Evolutionary conservation across 1,140 invertebrate species (phyloP), one percentile per base, ranked within the genome.

Genomic region (Megalonaias nervosa): DNA sequence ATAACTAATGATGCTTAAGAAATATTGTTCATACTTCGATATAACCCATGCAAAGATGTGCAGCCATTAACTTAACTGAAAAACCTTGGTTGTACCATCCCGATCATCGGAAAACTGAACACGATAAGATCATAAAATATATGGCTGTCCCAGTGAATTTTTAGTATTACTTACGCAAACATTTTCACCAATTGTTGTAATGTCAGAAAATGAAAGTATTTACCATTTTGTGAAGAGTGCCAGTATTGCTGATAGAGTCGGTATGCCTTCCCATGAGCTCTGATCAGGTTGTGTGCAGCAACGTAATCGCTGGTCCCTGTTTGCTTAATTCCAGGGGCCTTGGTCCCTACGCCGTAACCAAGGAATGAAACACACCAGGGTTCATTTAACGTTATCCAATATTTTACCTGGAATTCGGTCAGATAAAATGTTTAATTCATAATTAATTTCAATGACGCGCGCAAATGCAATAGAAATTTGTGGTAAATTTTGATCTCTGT

Each of bases 301-400:
- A 74, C 71, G 38, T 83, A 83, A 0, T 71, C 67, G 14, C 75
- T 73, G 19, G 21, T 69, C 2, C 78, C 81, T 16, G 68, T 60
- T 1, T 71, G 64, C 16, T 67, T 16, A 31, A 61, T 68, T 60
- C 79, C 83, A 26, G 82, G 82, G 5, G 82, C 78, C 55, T 75
- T 74, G 26, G 67, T 60, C 19, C 72, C 76, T 21, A 60, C 55
- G 9, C 81, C 81, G 21, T 91, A 91, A n/a, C 88, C 91, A 57
- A 80, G 55, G 38, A 71, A 77, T 6, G 81, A 61, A n/a, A 89
- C 79, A 0, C 87, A 81, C 19, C 74, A 84, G 0, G 91, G 90
- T 66, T 92, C 91, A 71, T 92, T 92, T 65, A 91, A 83, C 15
- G 91, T 92, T 12, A 91, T 86, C 91, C 90, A 92, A 5, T 78